phyloP scores from a whole-genome alignment of 1,140 invertebrate species.

The Cydia amplana region DNA sequence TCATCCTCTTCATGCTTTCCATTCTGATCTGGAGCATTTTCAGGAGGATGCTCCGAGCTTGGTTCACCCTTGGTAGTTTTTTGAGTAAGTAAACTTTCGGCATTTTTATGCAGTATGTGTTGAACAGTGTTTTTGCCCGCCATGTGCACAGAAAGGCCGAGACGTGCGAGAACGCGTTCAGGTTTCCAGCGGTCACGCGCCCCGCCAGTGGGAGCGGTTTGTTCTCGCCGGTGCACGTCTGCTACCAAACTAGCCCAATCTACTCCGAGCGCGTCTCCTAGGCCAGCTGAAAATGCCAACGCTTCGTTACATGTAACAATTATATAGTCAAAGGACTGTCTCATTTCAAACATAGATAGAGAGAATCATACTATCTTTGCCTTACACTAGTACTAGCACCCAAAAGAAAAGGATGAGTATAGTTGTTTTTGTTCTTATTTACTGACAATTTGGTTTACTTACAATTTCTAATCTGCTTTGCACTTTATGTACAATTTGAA shows the following conservation, averaged over 20 bases:
- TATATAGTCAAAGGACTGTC: too few relatives aligned
- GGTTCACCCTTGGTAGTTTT: constrained; percentile 36
- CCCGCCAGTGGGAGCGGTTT: constrained; percentile 77
- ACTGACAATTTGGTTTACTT: too few relatives aligned
- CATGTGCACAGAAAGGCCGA: constrained; percentile 86
- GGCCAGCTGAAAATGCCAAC: constrained; percentile 80
- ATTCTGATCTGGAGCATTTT: constrained; percentile 44
- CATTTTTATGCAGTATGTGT: constrained; percentile 80
- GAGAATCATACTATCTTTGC: too few relatives aligned
- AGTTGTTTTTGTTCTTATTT: too few relatives aligned
- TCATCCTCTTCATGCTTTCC: constrained; percentile 44
- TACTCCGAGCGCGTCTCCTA: constrained; percentile 93
- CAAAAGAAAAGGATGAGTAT: too few relatives aligned
- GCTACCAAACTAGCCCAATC: constrained; percentile 94
- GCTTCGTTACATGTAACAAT: constrained; percentile 37
- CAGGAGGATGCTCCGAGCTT: constrained; percentile 41
- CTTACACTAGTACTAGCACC: too few relatives aligned
- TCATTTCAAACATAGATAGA: too few relatives aligned
- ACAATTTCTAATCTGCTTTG: too few relatives aligned
- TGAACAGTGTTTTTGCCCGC: constrained; percentile 84
- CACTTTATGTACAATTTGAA: background rate
- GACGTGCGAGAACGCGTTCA: constrained; percentile 84
- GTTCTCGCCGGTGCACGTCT: constrained; percentile 83
- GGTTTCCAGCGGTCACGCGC: constrained; percentile 89
- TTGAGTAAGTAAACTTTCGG: constrained; percentile 53